Conservation (phyloP, 2,113 vertebrate species). For the Noctilio leporinus region DNA sequence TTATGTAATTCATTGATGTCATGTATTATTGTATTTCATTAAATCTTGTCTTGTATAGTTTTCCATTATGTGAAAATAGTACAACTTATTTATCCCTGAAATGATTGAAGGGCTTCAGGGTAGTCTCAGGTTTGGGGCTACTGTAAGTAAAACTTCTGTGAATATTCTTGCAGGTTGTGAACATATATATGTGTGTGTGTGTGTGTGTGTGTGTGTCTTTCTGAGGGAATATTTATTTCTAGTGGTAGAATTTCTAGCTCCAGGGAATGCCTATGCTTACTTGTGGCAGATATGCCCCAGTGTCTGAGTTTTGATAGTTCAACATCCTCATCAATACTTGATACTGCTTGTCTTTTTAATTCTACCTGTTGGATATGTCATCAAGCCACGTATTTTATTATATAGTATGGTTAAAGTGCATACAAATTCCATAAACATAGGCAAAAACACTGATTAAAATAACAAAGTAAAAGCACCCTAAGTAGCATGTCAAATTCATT, state of each 20-base stretch:
- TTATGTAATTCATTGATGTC: neutral
- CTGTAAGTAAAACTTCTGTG: neutral
- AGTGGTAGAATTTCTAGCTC: neutral
- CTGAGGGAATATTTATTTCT: neutral
- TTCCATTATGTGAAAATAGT: neutral
- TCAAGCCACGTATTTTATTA: neutral
- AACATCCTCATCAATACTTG: neutral
- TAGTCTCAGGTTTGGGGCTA: neutral
- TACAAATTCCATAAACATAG: neutral
- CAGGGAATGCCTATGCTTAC: neutral
- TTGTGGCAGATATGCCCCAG: neutral
- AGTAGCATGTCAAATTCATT: neutral
- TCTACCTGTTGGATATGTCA: neutral
- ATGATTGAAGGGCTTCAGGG: neutral
- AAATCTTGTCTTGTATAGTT: neutral
- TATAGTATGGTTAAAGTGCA: neutral
- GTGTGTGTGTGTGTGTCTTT: too few relatives aligned
- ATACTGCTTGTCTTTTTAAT: neutral
- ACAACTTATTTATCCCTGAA: neutral
- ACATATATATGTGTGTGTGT: too few relatives aligned
- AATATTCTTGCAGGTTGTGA: neutral
- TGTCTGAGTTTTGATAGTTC: neutral
- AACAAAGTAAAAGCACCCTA: neutral
- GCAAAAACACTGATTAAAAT: neutral
- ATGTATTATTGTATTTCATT: neutral